Evolutionary conservation across 2,113 vertebrate species (phyloP).

Genomic region (Psammodynastes pulverulentus): DNA sequence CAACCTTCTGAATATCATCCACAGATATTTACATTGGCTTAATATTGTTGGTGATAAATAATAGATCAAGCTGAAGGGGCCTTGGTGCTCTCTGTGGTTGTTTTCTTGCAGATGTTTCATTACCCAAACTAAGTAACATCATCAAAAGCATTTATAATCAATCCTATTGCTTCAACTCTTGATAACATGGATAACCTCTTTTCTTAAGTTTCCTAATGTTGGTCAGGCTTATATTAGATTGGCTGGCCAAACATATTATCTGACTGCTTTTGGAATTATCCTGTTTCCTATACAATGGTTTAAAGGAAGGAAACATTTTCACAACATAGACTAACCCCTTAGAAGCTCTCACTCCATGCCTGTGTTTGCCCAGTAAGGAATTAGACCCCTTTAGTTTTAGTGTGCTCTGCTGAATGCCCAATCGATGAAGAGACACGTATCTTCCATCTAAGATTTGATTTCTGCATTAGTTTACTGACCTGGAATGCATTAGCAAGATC

Average conservation of each 20-base stretch:
- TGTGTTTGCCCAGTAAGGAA: background rate
- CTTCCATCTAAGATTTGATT: background rate
- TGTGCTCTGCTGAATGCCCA: background rate
- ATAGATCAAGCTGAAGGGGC: background rate
- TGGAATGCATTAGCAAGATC: background rate
- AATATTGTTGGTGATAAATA: slow-evolving; percentile 8
- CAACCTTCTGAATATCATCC: background rate
- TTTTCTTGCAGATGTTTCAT: background rate
- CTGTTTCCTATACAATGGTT: background rate
- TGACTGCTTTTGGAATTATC: background rate
- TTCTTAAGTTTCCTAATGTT: background rate
- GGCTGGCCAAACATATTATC: background rate
- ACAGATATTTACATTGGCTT: background rate
- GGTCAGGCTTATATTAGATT: background rate
- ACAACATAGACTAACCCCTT: background rate
- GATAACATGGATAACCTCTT: background rate
- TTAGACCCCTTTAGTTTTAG: background rate
- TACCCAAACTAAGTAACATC: background rate
- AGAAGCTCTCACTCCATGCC: background rate
- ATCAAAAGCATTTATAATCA: background rate
- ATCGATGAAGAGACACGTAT: background rate
- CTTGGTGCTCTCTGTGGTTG: background rate
- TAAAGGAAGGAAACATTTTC: background rate
- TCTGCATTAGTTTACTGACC: background rate
- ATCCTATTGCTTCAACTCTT: background rate